phyloP scores from a whole-genome alignment of 2,888 invertebrate genomes.

The Idaea dimidiata region DNA sequence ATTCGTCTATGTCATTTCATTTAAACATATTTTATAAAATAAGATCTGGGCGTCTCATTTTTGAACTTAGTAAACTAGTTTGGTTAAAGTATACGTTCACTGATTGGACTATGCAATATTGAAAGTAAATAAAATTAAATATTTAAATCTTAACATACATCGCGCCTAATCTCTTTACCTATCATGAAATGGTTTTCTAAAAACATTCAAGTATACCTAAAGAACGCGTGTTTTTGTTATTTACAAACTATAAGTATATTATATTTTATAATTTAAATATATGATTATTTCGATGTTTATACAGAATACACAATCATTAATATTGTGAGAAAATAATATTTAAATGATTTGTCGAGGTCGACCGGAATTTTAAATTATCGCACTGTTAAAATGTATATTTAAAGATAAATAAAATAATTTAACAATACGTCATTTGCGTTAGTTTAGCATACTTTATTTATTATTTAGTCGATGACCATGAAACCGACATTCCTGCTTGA shows the following conservation, averaged over 20 bases:
- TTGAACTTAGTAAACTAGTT: too few relatives aligned
- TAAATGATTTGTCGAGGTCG: neutral
- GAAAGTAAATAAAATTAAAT: neutral
- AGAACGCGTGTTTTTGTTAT: too few relatives aligned
- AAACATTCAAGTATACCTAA: too few relatives aligned
- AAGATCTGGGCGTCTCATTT: too few relatives aligned
- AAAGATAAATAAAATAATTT: constrained; percentile 1
- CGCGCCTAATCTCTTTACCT: too few relatives aligned
- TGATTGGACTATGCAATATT: neutral
- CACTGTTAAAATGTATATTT: neutral
- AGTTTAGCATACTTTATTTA: constrained; percentile 14
- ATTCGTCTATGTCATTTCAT: too few relatives aligned
- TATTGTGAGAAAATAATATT: neutral
- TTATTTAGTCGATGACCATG: neutral
- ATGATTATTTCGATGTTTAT: too few relatives aligned
- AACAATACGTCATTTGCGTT: constrained; percentile 6
- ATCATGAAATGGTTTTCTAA: too few relatives aligned
- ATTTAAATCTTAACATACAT: neutral
- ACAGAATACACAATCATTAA: neutral
- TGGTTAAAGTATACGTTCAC: neutral
- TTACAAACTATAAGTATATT: too few relatives aligned
- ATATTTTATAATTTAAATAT: too few relatives aligned
- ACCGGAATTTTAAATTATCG: constrained; percentile 1
- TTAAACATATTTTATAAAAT: too few relatives aligned
- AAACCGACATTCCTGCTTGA: neutral